Evolutionary conservation across 2,113 vertebrate species (phyloP).

Genomic region (Symphodus melops): DNA sequence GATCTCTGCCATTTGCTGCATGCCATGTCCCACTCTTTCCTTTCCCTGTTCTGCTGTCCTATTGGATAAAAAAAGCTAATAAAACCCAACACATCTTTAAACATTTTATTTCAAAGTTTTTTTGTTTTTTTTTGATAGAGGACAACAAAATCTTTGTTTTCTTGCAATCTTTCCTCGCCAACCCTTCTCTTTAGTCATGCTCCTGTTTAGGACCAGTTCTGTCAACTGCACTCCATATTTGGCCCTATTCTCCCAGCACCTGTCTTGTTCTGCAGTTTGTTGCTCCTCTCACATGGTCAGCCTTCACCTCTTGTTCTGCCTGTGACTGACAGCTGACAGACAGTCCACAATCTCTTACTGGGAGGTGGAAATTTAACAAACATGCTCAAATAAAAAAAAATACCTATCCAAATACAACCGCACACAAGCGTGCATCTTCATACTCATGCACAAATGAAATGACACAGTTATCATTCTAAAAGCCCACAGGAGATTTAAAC

Average conservation of each 20-base stretch:
- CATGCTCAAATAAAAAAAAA: constrained; percentile 14
- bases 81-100: no score
- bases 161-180: neutral
- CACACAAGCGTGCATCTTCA: neutral
- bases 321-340: constrained; percentile 49
- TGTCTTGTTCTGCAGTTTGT: constrained; percentile 9
- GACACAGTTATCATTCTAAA: constrained; percentile 13
- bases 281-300: constrained; percentile 11
- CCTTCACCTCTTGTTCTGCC: constrained; percentile 27
- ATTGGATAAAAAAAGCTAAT: no score
- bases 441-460: neutral
- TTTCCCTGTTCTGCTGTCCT: no score
- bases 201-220: neutral
- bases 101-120: no score
- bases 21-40: no score
- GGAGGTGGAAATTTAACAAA: constrained; percentile 37
- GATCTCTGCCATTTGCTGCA: no score
- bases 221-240: neutral
- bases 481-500: neutral
- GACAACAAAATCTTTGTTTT: neutral
- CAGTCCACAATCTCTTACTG: constrained; percentile 19
- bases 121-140: neutral
- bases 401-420: neutral
- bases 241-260: neutral
- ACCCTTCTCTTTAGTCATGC: neutral